A percentile compares a stretch with the other conserved stretches of the same genome.
Conservation (phyloP, 2,888 invertebrate species). For the Myathropa florea region DNA sequence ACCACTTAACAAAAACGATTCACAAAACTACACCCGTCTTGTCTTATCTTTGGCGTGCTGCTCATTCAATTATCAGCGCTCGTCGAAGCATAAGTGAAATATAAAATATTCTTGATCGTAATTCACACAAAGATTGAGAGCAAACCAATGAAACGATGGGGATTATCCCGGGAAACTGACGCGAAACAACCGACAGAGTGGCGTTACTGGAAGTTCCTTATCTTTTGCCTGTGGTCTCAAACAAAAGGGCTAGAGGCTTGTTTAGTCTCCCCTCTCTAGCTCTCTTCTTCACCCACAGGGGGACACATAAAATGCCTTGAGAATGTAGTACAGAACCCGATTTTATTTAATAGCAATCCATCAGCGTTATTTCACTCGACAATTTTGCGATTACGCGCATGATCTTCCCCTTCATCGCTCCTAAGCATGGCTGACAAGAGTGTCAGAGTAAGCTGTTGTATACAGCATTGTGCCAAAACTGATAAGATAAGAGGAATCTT, state of each 20-base stretch:
- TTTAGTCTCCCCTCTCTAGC: not conserved
- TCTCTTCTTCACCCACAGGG: not conserved
- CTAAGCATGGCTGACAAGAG: not conserved
- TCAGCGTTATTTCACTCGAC: not conserved
- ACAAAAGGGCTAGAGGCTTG: constrained; percentile 10
- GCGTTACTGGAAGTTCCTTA: not conserved
- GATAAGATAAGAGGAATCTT: constrained; percentile 49
- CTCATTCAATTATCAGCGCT: constrained; percentile 15
- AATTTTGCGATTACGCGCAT: constrained; percentile 18
- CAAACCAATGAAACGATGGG: not conserved
- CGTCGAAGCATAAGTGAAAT: constrained; percentile 1
- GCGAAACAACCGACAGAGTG: constrained; percentile 1
- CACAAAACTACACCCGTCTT: not conserved
- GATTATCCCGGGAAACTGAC: not conserved
- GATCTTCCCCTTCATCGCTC: not conserved
- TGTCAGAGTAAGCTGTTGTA: not conserved
- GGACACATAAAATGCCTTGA: constrained; percentile 16
- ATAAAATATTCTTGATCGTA: constrained; percentile 8
- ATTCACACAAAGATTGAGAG: not conserved
- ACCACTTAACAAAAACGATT: not conserved
- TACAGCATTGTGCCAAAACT: not conserved
- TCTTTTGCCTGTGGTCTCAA: not conserved
- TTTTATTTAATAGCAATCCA: constrained; percentile 5
- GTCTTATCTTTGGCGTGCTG: not conserved
- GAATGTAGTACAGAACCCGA: constrained; percentile 31